Evolutionary conservation across 64 coral and sea anemone genomes (phyloP), one percentile per base, ranked within the genome.

Genomic region (Astreopora myriophthalma): DNA sequence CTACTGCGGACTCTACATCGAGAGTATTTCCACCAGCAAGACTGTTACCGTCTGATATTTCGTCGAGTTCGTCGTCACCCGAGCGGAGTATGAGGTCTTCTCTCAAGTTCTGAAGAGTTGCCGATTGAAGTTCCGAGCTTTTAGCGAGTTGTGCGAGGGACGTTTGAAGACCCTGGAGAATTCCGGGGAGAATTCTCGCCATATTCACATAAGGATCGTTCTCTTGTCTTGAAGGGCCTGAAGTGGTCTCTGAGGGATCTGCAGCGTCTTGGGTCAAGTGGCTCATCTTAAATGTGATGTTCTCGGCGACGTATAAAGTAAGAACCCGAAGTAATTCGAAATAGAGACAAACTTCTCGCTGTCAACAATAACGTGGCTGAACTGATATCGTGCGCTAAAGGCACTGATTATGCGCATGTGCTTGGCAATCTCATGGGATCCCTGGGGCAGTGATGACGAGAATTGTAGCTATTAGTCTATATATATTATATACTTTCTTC

Each of bases 401-500:
- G 80, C 80, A 85, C 55, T 64, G 80, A 63, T 85, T 14, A 19
- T 85, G 80, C 80, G 57, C 57, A 85, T 85, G 80, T 42, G 57
- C 51, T 40, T 34, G 60, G 80, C 55, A 85, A 85, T 66, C 80
- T 65, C 80, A 64, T 85, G 80, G 80, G 31, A 85, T 86, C 83
- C 34, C 63, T 86, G 83, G 60, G 62, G 83, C 83, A 60, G 80
- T 84, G 80, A 30, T 71, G 68, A 71, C 68, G 68, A 71, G 68
- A n/a, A n/a, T n/a, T n/a, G n/a, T n/a, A n/a, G n/a, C n/a, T n/a
- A n/a, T n/a, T n/a, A n/a, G n/a, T n/a, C n/a, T n/a, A n/a, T n/a
- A n/a, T n/a, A n/a, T n/a, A n/a, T n/a, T n/a, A n/a, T n/a, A n/a
- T n/a, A n/a, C n/a, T n/a, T n/a, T n/a, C n/a, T n/a, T n/a, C n/a